Evolutionary conservation across 2,797 vertebrate species (phyloP).

Genomic region (Helicolenus hilgendorfi): DNA sequence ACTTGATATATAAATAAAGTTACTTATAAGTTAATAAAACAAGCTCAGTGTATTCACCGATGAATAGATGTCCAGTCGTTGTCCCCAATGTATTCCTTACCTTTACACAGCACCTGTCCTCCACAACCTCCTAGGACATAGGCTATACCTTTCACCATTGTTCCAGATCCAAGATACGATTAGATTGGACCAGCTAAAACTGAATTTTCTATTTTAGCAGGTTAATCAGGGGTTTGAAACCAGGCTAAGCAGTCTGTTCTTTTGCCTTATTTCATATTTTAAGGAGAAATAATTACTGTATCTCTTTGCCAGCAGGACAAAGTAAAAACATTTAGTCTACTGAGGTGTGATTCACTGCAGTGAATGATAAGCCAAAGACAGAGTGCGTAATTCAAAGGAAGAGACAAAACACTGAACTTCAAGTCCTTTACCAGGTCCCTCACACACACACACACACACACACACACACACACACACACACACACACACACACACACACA

Average conservation of each 20-base stretch:
- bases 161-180: not conserved
- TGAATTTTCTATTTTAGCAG: not conserved
- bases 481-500: constrained; percentile 23
- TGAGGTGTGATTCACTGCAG: not conserved
- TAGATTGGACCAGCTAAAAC: not conserved
- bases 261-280: not conserved
- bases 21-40: too few species aligned
- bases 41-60: not conserved
- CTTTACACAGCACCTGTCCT: not conserved
- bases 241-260: not conserved
- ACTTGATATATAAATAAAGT: too few species aligned
- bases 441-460: constrained; percentile 7
- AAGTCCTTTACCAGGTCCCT: not conserved
- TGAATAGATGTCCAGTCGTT: not conserved
- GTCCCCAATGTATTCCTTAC: not conserved
- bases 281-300: not conserved
- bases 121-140: not conserved
- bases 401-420: not conserved
- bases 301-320: not conserved
- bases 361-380: not conserved
- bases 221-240: not conserved
- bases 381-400: not conserved
- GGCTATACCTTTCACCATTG: not conserved
- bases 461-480: constrained; percentile 16
- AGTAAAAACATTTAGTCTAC: not conserved